Evolutionary conservation across 2,888 invertebrate genomes (phyloP).

Genomic region (Sisyra nigra): DNA sequence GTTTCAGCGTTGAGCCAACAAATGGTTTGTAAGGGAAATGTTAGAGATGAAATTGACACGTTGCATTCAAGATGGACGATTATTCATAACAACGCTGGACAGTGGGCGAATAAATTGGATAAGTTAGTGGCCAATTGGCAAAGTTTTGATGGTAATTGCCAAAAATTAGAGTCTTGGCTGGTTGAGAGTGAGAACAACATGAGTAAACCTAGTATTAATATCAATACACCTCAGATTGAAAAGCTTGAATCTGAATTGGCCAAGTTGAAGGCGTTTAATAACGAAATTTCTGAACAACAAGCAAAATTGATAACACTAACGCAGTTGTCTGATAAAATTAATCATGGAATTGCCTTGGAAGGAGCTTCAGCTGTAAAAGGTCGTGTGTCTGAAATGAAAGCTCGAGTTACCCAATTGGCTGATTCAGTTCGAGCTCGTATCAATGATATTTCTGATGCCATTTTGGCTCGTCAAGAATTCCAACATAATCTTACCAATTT

Average conservation of each 20-base stretch:
- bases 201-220: slow-evolving; percentile 37
- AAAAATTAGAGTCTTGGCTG: slow-evolving; percentile 65
- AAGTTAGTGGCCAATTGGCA: slow-evolving; percentile 68
- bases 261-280: slow-evolving; percentile 63
- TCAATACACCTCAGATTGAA: slow-evolving; percentile 54
- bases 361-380: slow-evolving; percentile 55
- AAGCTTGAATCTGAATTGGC: slow-evolving; percentile 62
- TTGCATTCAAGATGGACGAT: slow-evolving; percentile 72
- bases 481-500: slow-evolving; percentile 63
- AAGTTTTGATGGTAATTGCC: slow-evolving; percentile 61
- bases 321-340: slow-evolving; percentile 64
- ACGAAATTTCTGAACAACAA: slow-evolving; percentile 74
- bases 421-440: slow-evolving; percentile 61
- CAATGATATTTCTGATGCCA: slow-evolving; percentile 65
- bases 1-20: slow-evolving; percentile 58
- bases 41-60: slow-evolving; percentile 71
- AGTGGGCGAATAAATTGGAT: slow-evolving; percentile 63
- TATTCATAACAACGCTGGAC: slow-evolving; percentile 62
- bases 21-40: slow-evolving; percentile 56
- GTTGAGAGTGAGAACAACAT: slow-evolving; percentile 45
- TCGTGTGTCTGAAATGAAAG: slow-evolving; percentile 57
- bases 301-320: slow-evolving; percentile 65
- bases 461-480: slow-evolving; percentile 70
- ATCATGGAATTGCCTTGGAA: slow-evolving; percentile 61
- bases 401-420: slow-evolving; percentile 54